A percentile compares a stretch with the other conserved stretches of the same genome.
These are phyloP conservation scores for Diogma glabrata DNA, from an alignment of 2,888 invertebrate genomes.

Conservation along the genomic window DNA sequence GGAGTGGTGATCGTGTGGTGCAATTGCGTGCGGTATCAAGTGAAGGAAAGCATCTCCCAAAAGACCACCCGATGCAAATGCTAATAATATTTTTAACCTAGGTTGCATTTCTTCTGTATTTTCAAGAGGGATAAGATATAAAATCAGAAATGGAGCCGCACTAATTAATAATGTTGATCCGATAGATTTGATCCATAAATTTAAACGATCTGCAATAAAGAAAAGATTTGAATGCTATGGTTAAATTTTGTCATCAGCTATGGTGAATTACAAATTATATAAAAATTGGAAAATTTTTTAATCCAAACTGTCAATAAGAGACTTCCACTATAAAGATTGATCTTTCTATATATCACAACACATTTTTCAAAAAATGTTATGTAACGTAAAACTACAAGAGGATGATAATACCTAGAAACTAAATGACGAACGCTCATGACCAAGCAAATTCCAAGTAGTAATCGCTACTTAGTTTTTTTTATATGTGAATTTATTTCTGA, in stretches of 20 bases:
- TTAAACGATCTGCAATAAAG: slow-evolving; percentile 24
- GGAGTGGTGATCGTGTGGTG: slow-evolving; percentile 41
- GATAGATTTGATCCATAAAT: slow-evolving; percentile 69
- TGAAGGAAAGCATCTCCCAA: slow-evolving; percentile 98
- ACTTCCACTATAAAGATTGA: too few species aligned
- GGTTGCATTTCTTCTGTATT: slow-evolving; percentile 74
- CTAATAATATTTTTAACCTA: slow-evolving; percentile 76
- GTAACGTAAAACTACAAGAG: too few species aligned
- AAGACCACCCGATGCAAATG: slow-evolving; percentile 91
- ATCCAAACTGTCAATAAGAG: too few species aligned
- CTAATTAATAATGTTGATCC: slow-evolving; percentile 89
- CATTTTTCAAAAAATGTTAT: too few species aligned
- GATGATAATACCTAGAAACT: too few species aligned
- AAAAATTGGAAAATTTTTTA: not conserved
- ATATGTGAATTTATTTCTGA: too few species aligned
- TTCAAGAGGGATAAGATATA: slow-evolving; percentile 88
- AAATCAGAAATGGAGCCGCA: slow-evolving; percentile 84
- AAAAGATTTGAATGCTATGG: too few species aligned
- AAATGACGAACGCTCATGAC: too few species aligned
- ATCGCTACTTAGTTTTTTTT: too few species aligned
- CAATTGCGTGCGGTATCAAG: slow-evolving; percentile 90
- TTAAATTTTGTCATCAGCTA: not conserved
- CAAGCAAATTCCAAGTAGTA: too few species aligned
- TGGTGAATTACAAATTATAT: not conserved
- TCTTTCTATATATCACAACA: too few species aligned